These are phyloP conservation scores for Leptonema lineaticorne DNA, from an alignment of 1,140 invertebrate species.

Conservation along the genomic window DNA sequence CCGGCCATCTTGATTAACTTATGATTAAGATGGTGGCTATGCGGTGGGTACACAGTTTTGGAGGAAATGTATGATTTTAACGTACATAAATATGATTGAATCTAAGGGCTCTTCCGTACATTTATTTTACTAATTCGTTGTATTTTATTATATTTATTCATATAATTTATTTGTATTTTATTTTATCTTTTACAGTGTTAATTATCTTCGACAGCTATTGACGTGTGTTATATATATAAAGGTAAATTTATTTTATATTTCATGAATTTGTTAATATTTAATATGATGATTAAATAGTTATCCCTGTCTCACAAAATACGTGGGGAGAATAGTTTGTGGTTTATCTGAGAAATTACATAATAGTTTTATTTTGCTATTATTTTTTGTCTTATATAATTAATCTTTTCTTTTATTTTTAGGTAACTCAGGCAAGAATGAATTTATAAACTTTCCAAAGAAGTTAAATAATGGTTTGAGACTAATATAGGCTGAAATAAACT, in stretches of 20 bases:
- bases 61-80: constrained; percentile 13
- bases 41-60: constrained; percentile 16
- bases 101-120: constrained; percentile 20
- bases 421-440: no score
- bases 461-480: no score
- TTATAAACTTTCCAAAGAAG: no score
- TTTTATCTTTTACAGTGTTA: background rate
- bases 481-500: no score
- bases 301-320: constrained; percentile 48
- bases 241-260: background rate
- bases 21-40: constrained; percentile 19
- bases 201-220: no score
- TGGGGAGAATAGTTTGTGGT: constrained; percentile 49
- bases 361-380: background rate
- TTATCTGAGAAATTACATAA: constrained; percentile 16
- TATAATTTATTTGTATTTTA: background rate
- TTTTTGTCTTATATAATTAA: no score
- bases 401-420: no score
- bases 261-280: background rate
- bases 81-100: background rate
- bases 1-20: constrained; percentile 4
- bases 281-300: constrained; percentile 42
- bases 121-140: background rate
- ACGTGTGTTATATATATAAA: background rate
- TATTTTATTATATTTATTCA: background rate